These are phyloP conservation scores for Eupeodes latifasciatus DNA, from an alignment of 2,888 invertebrate species.

Conservation along the genomic window DNA sequence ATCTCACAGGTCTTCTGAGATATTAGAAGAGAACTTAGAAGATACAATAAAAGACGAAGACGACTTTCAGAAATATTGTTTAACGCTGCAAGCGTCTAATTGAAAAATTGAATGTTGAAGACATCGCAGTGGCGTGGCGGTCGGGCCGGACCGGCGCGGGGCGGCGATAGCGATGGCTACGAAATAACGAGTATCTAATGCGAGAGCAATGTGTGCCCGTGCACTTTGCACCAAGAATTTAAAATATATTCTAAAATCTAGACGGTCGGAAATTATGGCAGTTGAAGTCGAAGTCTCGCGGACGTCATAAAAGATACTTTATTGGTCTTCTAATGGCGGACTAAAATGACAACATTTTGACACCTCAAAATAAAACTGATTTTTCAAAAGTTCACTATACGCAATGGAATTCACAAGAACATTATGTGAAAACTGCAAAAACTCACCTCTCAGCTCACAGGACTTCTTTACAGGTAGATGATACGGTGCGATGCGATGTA, in stretches of 20 bases:
- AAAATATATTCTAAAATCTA: not conserved
- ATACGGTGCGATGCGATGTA: too few species aligned
- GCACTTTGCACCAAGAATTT: slow-evolving; percentile 27
- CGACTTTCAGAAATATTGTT: slow-evolving; percentile 43
- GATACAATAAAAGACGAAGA: slow-evolving; percentile 23
- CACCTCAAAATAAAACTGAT: slow-evolving; percentile 52
- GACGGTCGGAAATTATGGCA: slow-evolving; percentile 3
- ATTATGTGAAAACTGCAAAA: slow-evolving; percentile 10
- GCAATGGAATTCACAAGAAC: slow-evolving; percentile 45
- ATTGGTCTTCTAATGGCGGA: slow-evolving; percentile 62
- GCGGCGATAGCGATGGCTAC: not conserved
- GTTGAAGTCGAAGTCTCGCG: slow-evolving; percentile 7
- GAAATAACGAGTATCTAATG: slow-evolving; percentile 53
- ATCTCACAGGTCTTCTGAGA: slow-evolving; percentile 52
- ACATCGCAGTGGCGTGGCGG: not conserved
- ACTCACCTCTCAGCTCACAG: not conserved
- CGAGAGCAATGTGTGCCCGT: not conserved
- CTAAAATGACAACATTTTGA: slow-evolving; percentile 61
- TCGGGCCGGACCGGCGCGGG: too few species aligned
- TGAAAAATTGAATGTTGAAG: slow-evolving; percentile 55
- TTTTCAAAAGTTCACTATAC: slow-evolving; percentile 54
- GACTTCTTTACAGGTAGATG: slow-evolving; percentile 41
- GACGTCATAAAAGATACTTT: slow-evolving; percentile 64
- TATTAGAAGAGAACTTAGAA: slow-evolving; percentile 15
- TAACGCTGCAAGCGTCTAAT: slow-evolving; percentile 53